These are phyloP conservation scores for Nothoprocta pentlandii DNA, from an alignment of 2,113 vertebrate species.

Conservation along the genomic window DNA sequence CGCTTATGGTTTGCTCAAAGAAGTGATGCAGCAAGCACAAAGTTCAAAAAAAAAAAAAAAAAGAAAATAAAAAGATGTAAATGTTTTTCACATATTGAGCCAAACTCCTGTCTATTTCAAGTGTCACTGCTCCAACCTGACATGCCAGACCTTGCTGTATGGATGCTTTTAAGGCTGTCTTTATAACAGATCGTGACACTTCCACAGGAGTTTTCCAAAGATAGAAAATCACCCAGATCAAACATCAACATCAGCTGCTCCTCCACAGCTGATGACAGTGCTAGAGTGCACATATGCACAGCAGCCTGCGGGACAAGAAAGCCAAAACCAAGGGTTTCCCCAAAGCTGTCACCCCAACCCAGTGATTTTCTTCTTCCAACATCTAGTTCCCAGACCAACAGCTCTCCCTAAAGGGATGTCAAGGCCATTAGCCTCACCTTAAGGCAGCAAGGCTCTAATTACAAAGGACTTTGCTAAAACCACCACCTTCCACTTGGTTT, in stretches of 20 bases:
- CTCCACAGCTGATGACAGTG: not conserved
- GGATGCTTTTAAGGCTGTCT: constrained; percentile 4
- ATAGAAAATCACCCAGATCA: not conserved
- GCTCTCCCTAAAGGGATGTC: not conserved
- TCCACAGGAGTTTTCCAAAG: not conserved
- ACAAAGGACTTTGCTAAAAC: not conserved
- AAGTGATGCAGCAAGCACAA: not conserved
- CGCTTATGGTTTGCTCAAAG: not conserved
- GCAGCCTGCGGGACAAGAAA: not conserved
- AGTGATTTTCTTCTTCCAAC: not conserved
- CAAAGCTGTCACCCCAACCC: not conserved
- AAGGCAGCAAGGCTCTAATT: not conserved
- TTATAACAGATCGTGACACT: not conserved
- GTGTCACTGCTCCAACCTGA: not conserved
- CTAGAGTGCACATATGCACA: not conserved
- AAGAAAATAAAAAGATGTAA: not conserved
- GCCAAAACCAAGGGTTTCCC: not conserved
- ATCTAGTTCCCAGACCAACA: not conserved
- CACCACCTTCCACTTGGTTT: not conserved
- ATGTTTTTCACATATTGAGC: constrained; percentile 46
- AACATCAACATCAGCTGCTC: not conserved
- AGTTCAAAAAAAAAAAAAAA: not conserved
- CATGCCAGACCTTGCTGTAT: constrained; percentile 29
- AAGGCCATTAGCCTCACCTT: not conserved
- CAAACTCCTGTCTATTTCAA: constrained; percentile 44